Percentiles rank a stretch among this genome's conserved stretches.
Evolutionary conservation across 2,113 vertebrate species (phyloP).

Genomic region (Melanerpes aurifrons): DNA sequence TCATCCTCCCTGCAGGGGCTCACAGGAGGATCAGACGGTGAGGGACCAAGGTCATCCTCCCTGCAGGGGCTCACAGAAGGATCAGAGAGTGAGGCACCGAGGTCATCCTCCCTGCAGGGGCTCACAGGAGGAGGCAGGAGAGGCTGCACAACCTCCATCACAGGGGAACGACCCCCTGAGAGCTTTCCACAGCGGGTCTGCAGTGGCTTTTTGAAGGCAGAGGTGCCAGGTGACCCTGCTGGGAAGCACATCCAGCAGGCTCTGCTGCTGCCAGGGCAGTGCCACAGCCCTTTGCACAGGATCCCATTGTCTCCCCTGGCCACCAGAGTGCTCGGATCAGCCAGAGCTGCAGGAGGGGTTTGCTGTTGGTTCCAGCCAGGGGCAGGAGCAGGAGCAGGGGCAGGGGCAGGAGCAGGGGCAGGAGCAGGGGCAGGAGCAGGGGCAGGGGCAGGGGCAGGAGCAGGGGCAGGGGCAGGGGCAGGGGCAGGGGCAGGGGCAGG

Average conservation of each 20-base stretch:
- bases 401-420: neutral
- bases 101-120: too few species aligned
- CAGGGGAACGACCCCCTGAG: rapidly evolving
- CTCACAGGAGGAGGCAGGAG: neutral
- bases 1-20: neutral
- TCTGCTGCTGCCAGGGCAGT: rapidly evolving
- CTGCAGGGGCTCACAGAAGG: too few species aligned
- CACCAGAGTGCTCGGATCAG: neutral
- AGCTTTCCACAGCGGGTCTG: rapidly evolving
- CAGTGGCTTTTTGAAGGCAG: neutral
- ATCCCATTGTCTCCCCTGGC: neutral
- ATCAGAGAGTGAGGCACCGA: too few species aligned
- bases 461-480: too few species aligned
- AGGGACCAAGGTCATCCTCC: too few species aligned
- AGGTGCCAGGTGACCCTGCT: neutral
- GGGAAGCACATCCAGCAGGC: neutral
- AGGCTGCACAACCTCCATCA: too few species aligned
- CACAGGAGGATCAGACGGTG: too few species aligned
- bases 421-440: neutral
- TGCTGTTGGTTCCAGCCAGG: neutral
- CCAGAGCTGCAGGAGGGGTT: neutral
- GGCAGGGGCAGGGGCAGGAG: neutral
- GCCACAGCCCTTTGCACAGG: neutral
- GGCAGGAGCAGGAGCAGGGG: neutral
- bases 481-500: neutral